A percentile compares a stretch with the other conserved stretches of the same genome.
Conservation (phyloP, 1,140 invertebrate species). For the Hormaphis cornu region DNA sequence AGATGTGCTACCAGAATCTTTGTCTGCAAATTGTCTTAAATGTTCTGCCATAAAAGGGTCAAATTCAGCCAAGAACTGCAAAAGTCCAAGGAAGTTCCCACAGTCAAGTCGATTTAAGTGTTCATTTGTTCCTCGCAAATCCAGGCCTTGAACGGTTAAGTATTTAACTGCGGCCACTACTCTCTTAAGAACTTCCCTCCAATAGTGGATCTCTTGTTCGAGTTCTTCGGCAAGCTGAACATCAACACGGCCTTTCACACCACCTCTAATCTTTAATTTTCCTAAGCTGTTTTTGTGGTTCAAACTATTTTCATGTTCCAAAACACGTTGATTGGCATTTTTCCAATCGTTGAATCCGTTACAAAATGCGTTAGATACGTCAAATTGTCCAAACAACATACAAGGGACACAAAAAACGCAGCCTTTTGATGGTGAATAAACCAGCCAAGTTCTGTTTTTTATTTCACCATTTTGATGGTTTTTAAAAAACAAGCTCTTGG, state of each 20-base stretch:
- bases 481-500: slow-evolving; percentile 29
- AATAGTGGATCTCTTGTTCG: slow-evolving; percentile 9
- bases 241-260: neutral
- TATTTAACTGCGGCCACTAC: slow-evolving; percentile 32
- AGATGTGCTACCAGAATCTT: slow-evolving; percentile 38
- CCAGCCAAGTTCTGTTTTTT: slow-evolving; percentile 2
- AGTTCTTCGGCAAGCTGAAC: neutral
- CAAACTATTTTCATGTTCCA: slow-evolving; percentile 38
- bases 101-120: too few relatives aligned
- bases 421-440: slow-evolving; percentile 16
- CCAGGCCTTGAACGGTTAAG: neutral
- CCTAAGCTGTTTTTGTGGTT: slow-evolving; percentile 34
- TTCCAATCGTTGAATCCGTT: slow-evolving; percentile 39
- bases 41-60: slow-evolving; percentile 41
- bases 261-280: slow-evolving; percentile 29
- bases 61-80: slow-evolving; percentile 39
- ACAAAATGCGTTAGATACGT: slow-evolving; percentile 2
- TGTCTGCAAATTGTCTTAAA: slow-evolving; percentile 38
- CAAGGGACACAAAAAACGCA: slow-evolving; percentile 38
- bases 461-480: neutral
- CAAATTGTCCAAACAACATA: slow-evolving; percentile 35
- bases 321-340: slow-evolving; percentile 34
- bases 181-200: slow-evolving; percentile 36
- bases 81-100: slow-evolving; percentile 13
- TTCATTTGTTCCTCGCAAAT: neutral